Base-by-base conservation (phyloP, 2,888 invertebrate species). In the Lithophane leautieri region DNA sequence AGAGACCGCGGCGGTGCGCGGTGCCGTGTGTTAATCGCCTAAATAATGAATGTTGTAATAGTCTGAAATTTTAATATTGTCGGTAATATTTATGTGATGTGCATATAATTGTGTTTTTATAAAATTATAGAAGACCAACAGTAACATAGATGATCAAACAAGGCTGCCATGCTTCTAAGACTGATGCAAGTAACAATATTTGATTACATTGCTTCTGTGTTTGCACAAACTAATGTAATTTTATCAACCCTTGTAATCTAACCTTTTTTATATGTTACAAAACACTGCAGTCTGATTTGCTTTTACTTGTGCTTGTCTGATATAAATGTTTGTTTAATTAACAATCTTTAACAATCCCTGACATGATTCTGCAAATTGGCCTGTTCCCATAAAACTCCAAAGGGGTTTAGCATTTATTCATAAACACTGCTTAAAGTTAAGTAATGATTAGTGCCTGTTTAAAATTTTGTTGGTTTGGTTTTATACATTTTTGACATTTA, bases 91-190 rank as follows among this genome's bases (percentile, higher is more conserved):
- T 70, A 40, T 34, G 60, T 54, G 3, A 74, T 82, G 40, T 72
- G 60, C 76, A 34, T 68, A 40, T 84, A 80, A 78, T 71, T 86
- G 54, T 88, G 73, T 92, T 95, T 93, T 95, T 94, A 86, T 93
- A 87, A 93, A 92, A 87, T 96, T 96, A 91, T 96, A 96, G 96
- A 96, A 95, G 96, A 95, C 88, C 96, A 96, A 94, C 96, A 96
- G 92, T 96, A 95, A 94, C 91, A 91, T 92, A 89, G 92, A 92
- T 92, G 94, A 90, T 92, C 91, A 91, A 90, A 86, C 91, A 90
- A 91, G 90, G 90, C 91, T 91, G 88, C 91, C 92, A 94, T 94
- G 94, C 95, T 94, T 91, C 96, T 95, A 93, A 95, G 93, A 94
- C 92, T 95, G 95, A 96, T 93, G 96, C 96, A 96, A 96, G 96